Base-by-base conservation (phyloP, 2,888 invertebrate genomes). In the Coleophora deauratella region DNA sequence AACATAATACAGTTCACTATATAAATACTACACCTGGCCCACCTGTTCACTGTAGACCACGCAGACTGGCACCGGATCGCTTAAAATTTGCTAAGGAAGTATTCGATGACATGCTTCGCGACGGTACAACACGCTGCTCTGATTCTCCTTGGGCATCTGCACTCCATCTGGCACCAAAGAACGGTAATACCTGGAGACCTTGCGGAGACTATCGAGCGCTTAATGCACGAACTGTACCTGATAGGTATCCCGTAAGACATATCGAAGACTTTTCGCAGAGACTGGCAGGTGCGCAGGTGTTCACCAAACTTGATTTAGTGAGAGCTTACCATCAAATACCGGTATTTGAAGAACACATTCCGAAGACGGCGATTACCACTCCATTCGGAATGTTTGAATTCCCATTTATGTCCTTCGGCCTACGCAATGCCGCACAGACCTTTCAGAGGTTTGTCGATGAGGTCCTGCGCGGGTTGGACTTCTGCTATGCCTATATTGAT, bases 391-490 rank as follows among this genome's bases (percentile, higher is more conserved):
- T n/a, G n/a, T n/a, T n/a, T n/a, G n/a, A n/a, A n/a, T n/a, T n/a
- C n/a, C n/a, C n/a, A n/a, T n/a, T n/a, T n/a, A n/a, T n/a, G n/a
- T n/a, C n/a, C n/a, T n/a, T n/a, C n/a, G n/a, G n/a, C n/a, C n/a
- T n/a, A n/a, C n/a, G n/a, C n/a, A n/a, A n/a, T n/a, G n/a, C n/a
- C 0, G 63, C 62, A 36, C 59, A 59, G 6, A 37, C 64, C 9
- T 63, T 51, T 33, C 62, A 75, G 38, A 0, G 69, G 60, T 0
- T 70, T 73, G 42, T 75, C 30, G n/a, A n/a, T n/a, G n/a, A n/a
- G n/a, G n/a, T n/a, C n/a, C n/a, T n/a, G n/a, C n/a, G n/a, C n/a
- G n/a, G n/a, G n/a, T n/a, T n/a, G 42, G 38, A 9, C n/a, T n/a
- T n/a, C n/a, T n/a, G n/a, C n/a, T n/a, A n/a, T n/a, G n/a, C n/a